Evolutionary conservation across 2,797 vertebrate species (phyloP).

Genomic region (Diceros bicornis): DNA sequence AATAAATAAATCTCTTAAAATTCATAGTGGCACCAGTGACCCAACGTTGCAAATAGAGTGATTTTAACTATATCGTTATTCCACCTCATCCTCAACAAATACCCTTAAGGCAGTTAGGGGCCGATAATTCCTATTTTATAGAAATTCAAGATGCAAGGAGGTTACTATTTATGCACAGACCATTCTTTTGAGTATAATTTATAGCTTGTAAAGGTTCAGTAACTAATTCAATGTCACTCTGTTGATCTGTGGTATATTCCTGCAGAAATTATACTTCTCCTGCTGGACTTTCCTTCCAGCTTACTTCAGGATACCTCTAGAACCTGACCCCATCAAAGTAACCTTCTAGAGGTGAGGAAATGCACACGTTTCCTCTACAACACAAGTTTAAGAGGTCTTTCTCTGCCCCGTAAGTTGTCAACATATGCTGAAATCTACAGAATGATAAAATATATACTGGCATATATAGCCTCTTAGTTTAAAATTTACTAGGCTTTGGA

Average conservation of each 20-base stretch:
- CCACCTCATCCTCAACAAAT: constrained; percentile 21
- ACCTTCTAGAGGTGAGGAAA: neutral
- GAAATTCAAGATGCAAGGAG: constrained; percentile 58
- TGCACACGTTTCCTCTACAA: neutral
- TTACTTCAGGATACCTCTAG: constrained; percentile 22
- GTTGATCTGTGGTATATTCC: neutral
- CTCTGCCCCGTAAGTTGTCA: neutral
- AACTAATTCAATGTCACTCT: constrained; percentile 50
- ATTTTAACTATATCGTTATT: constrained; percentile 68
- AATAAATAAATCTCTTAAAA: constrained; percentile 73
- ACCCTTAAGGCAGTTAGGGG: neutral
- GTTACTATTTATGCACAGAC: neutral
- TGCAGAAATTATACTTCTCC: constrained; percentile 39
- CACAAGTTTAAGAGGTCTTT: neutral
- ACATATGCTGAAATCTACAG: constrained; percentile 13
- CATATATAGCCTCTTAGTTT: neutral
- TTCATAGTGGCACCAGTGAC: constrained; percentile 40
- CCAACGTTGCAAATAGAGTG: constrained; percentile 43
- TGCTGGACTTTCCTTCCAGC: constrained; percentile 3
- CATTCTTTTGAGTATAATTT: constrained; percentile 52
- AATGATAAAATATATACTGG: neutral
- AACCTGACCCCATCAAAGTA: neutral
- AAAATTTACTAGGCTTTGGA: constrained; percentile 15
- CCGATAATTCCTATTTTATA: constrained; percentile 50
- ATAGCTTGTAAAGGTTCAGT: constrained; percentile 34